Evolutionary conservation across 2,113 vertebrate species (phyloP), one percentile per base, ranked within the genome.

Genomic region (Psilopsiagon aurifrons): DNA sequence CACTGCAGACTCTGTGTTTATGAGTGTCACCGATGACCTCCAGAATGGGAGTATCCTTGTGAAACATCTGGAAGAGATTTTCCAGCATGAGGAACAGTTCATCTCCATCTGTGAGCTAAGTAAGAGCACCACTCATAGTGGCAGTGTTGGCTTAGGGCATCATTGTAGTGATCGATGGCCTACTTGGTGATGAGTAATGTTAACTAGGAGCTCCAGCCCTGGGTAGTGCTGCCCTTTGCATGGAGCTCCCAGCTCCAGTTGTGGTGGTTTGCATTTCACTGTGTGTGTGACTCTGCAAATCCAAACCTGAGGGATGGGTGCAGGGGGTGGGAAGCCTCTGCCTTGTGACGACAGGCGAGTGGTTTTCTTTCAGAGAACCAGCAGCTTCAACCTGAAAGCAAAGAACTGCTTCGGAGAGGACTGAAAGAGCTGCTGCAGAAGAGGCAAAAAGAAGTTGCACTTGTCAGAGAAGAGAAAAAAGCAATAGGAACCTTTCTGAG

Each of bases 401-500:
- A 24, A 47, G 10, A 28, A 1, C 11, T 14, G 1, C 18, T 59
- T 11, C 47, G 6, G 67, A 27, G 8, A 2, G 19, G 73, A 2
- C 10, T 98, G 95, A 66, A 7, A 55, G 47, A 94, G 10, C 63
- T 99, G 47, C 95, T 99, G 51, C 24, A 54, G 6, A 70, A 35
- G 68, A 98, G 99, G 73, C 11, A 23, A 3, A 9, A 92, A 0
- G 99, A 99, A 87, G 62, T 99, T 11, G 3, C 13, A 0, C 83
- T 79, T 41, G 88, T 99, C 11, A 97, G 92, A 85, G 18, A 20
- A 7, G 98, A 99, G 93, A 96, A 94, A 11, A 91, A 96, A 47
- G 91, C 95, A 9, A 90, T 99, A 6, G 98, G 98, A 57, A 95
- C 97, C 46, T 91, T 99, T 24, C 88, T 99, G 86, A 97, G 57